Evolutionary conservation across 2,888 invertebrate species (phyloP).

Genomic region (Hirtodrosophila cameraria): DNA sequence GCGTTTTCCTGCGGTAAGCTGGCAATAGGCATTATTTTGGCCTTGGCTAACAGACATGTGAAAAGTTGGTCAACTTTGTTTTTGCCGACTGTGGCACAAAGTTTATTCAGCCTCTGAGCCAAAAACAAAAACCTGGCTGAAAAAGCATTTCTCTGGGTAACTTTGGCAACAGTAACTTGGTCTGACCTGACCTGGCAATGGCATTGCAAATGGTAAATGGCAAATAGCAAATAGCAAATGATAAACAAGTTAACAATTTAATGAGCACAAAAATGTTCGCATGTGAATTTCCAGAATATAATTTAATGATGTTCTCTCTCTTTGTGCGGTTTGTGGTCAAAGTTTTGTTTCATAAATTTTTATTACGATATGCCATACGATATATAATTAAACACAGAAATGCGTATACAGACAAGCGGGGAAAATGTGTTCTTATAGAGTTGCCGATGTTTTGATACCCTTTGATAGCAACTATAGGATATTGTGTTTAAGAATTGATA

Average conservation of each 20-base stretch:
- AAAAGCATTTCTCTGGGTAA: slow-evolving; percentile 25
- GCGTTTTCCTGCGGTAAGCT: not conserved
- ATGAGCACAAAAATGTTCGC: slow-evolving; percentile 35
- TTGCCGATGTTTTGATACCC: too few species aligned
- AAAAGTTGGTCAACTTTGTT: slow-evolving; percentile 46
- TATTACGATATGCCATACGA: slow-evolving; percentile 5
- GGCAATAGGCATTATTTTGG: slow-evolving; percentile 1
- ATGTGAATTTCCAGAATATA: slow-evolving; percentile 29
- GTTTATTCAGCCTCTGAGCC: slow-evolving; percentile 31
- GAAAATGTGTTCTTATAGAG: too few species aligned
- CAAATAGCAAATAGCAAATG: too few species aligned
- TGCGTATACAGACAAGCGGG: too few species aligned
- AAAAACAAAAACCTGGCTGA: slow-evolving; percentile 6
- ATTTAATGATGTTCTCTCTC: slow-evolving; percentile 35
- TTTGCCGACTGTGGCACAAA: slow-evolving; percentile 43
- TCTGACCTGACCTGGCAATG: too few species aligned
- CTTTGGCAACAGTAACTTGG: slow-evolving; percentile 20
- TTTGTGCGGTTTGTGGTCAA: slow-evolving; percentile 8
- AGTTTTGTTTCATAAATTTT: slow-evolving; percentile 31
- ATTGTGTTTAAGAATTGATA: too few species aligned
- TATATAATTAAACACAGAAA: slow-evolving; percentile 19
- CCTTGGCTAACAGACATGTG: slow-evolving; percentile 35
- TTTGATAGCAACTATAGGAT: too few species aligned
- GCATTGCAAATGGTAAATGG: slow-evolving; percentile 39
- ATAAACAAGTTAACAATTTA: slow-evolving; percentile 69